Evolutionary conservation across 2,113 vertebrate species (phyloP).

Genomic region (Menura novaehollandiae): DNA sequence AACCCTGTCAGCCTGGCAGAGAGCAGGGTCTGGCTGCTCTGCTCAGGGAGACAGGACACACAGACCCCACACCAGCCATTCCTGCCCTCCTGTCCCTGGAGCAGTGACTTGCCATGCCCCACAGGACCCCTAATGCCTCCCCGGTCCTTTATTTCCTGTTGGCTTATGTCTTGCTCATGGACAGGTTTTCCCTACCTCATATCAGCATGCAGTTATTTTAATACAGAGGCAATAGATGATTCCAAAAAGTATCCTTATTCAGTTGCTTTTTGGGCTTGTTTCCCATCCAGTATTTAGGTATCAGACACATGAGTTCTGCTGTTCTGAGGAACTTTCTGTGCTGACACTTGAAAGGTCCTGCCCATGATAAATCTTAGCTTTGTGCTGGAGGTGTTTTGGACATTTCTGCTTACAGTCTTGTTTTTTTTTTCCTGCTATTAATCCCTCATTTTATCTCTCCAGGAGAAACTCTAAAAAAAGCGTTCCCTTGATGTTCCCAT

Average conservation of each 20-base stretch:
- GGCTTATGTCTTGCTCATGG: fast-evolving
- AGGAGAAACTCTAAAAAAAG: not conserved
- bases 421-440: not conserved
- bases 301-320: not conserved
- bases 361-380: not conserved
- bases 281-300: not conserved
- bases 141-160: no score
- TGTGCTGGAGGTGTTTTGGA: not conserved
- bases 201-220: not conserved
- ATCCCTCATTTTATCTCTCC: not conserved
- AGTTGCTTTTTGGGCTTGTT: not conserved
- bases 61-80: not conserved
- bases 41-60: no score
- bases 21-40: not conserved
- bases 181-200: not conserved
- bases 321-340: not conserved
- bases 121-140: not conserved
- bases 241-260: not conserved
- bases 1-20: not conserved
- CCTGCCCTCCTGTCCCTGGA: not conserved
- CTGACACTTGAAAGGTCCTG: not conserved
- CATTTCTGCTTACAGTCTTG: not conserved
- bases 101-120: not conserved
- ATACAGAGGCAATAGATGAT: not conserved
- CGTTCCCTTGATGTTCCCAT: not conserved